These are phyloP conservation scores for Rhogogaster chlorosoma DNA, from an alignment of 2,888 invertebrate genomes.

Conservation along the genomic window DNA sequence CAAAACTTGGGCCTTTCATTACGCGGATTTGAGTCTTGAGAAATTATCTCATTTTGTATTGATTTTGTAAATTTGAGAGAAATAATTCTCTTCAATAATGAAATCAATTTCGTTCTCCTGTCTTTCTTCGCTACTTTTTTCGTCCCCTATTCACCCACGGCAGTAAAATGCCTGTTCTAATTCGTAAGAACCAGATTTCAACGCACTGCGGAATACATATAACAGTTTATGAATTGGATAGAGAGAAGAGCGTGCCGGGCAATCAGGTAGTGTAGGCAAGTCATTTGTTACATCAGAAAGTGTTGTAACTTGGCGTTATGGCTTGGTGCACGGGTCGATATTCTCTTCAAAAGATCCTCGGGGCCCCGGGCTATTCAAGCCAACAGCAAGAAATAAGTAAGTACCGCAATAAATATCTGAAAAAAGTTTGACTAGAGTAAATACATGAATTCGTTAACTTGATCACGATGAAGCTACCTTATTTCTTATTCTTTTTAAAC, in stretches of 20 bases:
- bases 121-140: neutral
- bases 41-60: too few relatives aligned
- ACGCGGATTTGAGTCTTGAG: neutral
- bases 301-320: slow-evolving; percentile 24
- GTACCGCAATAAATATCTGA: slow-evolving; percentile 14
- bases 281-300: slow-evolving; percentile 30
- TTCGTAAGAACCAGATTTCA: slow-evolving; percentile 18
- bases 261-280: slow-evolving; percentile 5
- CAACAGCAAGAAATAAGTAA: slow-evolving; percentile 23
- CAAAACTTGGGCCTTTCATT: neutral
- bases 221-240: slow-evolving; percentile 31
- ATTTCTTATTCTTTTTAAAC: neutral
- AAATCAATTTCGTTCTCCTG: neutral
- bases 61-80: too few relatives aligned
- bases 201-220: slow-evolving; percentile 1
- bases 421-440: neutral
- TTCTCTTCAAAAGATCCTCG: neutral
- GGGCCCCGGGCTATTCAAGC: neutral
- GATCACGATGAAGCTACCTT: neutral
- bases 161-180: neutral
- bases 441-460: neutral
- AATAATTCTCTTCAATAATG: too few relatives aligned
- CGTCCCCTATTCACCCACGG: neutral
- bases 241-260: neutral
- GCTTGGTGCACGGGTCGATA: neutral